Percentiles rank a stretch among this genome's conserved stretches.
phyloP scores from a whole-genome alignment of 2,888 invertebrate genomes.

The Drosophila planitibia region DNA sequence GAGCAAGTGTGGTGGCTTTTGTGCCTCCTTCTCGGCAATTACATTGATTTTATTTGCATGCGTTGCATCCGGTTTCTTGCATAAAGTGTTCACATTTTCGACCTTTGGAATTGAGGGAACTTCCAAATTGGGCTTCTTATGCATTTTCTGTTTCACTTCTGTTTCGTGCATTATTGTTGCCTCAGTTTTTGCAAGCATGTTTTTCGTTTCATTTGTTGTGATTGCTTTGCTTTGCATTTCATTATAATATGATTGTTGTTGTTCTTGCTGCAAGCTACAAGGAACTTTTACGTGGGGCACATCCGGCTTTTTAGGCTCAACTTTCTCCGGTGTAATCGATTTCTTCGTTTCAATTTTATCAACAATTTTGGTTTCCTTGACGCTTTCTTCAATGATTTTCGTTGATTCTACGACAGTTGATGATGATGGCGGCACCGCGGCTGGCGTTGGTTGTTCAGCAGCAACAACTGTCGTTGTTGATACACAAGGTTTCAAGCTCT shows the following conservation, averaged over 20 bases:
- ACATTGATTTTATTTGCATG: slow-evolving; percentile 38
- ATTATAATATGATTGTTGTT: slow-evolving; percentile 17
- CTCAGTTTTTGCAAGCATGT: slow-evolving; percentile 15
- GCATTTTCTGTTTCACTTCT: slow-evolving; percentile 54
- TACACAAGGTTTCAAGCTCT: slow-evolving; percentile 10
- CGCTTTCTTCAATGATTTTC: slow-evolving; percentile 9
- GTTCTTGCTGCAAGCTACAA: slow-evolving; percentile 6
- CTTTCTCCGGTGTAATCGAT: not conserved
- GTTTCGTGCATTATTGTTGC: slow-evolving; percentile 15
- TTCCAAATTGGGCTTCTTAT: slow-evolving; percentile 49
- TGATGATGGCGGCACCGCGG: not conserved
- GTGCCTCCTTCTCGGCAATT: slow-evolving; percentile 47
- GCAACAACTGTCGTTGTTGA: not conserved
- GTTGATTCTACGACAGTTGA: not conserved
- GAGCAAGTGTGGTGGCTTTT: slow-evolving; percentile 56
- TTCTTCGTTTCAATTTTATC: slow-evolving; percentile 9
- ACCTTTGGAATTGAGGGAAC: slow-evolving; percentile 18
- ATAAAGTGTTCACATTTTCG: slow-evolving; percentile 30
- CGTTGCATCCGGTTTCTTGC: slow-evolving; percentile 49
- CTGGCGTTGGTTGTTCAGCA: not conserved
- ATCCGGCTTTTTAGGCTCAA: slow-evolving; percentile 15
- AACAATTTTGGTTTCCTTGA: slow-evolving; percentile 3
- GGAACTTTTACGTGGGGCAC: slow-evolving; percentile 3
- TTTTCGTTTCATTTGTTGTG: slow-evolving; percentile 17
- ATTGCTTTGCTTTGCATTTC: slow-evolving; percentile 25